phyloP scores from a whole-genome alignment of 2,113 vertebrate species.

The Nesospiza acunhae region DNA sequence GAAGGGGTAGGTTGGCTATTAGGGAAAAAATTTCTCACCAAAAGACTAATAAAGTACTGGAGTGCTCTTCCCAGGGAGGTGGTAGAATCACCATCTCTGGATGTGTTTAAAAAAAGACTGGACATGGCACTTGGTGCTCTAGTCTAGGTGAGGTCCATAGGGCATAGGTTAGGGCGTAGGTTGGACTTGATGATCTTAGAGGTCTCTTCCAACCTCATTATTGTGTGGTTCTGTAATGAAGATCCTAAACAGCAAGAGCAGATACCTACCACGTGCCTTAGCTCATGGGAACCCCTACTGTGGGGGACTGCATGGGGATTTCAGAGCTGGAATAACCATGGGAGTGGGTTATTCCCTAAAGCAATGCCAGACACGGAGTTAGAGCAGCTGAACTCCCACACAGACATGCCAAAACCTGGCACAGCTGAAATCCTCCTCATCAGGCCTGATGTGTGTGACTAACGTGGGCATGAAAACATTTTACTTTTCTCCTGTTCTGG shows the following conservation, averaged over 20 bases:
- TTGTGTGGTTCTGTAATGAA: neutral
- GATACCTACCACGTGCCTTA: fast-evolving
- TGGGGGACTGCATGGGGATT: fast-evolving
- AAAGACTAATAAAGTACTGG: too few relatives aligned
- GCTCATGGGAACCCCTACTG: neutral
- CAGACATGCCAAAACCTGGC: neutral
- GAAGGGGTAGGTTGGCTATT: too few relatives aligned
- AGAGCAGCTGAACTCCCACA: neutral
- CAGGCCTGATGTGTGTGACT: fast-evolving
- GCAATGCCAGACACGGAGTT: neutral
- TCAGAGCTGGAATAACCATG: neutral
- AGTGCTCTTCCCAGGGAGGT: too few relatives aligned
- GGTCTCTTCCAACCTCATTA: too few relatives aligned
- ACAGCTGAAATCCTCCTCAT: neutral
- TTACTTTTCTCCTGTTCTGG: neutral
- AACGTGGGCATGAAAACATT: neutral
- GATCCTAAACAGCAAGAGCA: neutral
- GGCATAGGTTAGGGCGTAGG: too few relatives aligned
- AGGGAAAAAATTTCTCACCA: too few relatives aligned
- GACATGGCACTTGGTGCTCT: too few relatives aligned
- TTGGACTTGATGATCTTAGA: too few relatives aligned
- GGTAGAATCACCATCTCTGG: too few relatives aligned
- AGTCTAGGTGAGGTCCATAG: too few relatives aligned
- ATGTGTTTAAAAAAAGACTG: too few relatives aligned
- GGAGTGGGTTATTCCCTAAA: neutral